Evolutionary conservation across 2,888 invertebrate species (phyloP).

Genomic region (Matsumyia berberina): DNA sequence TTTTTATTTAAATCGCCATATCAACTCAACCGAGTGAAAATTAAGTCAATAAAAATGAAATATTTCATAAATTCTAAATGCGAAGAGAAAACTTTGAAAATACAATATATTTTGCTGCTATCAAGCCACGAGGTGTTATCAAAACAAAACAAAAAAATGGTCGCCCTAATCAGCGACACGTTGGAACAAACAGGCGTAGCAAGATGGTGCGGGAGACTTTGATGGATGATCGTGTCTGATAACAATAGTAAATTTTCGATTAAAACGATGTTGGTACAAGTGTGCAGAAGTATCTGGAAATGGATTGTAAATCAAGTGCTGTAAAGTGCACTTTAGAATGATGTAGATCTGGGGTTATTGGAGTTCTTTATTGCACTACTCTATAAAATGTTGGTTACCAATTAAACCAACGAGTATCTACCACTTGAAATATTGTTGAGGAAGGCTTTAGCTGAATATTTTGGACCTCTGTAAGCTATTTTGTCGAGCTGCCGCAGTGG

Average conservation of each 20-base stretch:
- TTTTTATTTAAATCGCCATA: constrained; percentile 64
- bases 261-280: not conserved
- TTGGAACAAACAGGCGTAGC: constrained; percentile 2
- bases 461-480: too few species aligned
- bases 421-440: too few species aligned
- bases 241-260: constrained; percentile 37
- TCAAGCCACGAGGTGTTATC: constrained; percentile 27
- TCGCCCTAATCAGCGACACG: constrained; percentile 5
- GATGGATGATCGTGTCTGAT: constrained; percentile 39
- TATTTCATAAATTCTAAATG: constrained; percentile 47
- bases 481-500: too few species aligned
- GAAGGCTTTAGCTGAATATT: too few species aligned
- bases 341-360: too few species aligned
- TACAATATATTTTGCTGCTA: not conserved
- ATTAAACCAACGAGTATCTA: too few species aligned
- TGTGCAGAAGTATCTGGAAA: not conserved
- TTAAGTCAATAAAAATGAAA: constrained; percentile 67
- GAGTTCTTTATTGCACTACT: too few species aligned
- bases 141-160: not conserved
- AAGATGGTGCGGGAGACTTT: constrained; percentile 9
- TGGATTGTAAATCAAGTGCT: not conserved
- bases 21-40: constrained; percentile 61
- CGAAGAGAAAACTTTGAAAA: constrained; percentile 5
- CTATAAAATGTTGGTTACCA: too few species aligned
- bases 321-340: too few species aligned